These are phyloP conservation scores for Odocoileus hemionus DNA, from an alignment of 2,113 vertebrate species.

Conservation along the genomic window DNA sequence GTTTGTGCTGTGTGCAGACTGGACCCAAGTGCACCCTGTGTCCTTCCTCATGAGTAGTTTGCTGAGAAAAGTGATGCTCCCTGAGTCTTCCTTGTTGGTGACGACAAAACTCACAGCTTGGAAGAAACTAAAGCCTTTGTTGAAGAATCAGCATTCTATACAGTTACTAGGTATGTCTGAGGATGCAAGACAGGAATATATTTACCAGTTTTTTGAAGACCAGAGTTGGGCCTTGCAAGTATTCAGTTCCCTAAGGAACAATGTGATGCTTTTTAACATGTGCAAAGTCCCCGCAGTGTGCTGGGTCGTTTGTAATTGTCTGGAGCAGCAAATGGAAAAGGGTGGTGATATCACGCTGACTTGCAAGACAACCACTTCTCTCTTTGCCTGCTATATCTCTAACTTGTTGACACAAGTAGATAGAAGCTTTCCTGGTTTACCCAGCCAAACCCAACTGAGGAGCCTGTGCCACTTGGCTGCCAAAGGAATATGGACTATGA, in stretches of 20 bases:
- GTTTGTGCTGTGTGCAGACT: constrained; percentile 18
- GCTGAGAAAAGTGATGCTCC: constrained; percentile 65
- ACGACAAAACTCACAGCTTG: constrained; percentile 57
- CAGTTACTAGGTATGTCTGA: constrained; percentile 62
- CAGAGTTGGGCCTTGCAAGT: neutral
- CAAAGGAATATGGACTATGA: constrained; percentile 49
- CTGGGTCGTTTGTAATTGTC: constrained; percentile 35
- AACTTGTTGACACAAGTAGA: neutral
- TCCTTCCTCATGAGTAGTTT: constrained; percentile 71
- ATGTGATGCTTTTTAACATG: constrained; percentile 49
- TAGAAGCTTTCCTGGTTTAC: neutral
- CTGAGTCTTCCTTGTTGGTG: constrained; percentile 63
- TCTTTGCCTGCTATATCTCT: constrained; percentile 67
- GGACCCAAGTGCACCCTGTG: constrained; percentile 41
- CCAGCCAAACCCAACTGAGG: neutral
- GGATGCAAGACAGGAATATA: constrained; percentile 29
- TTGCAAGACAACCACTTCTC: constrained; percentile 35
- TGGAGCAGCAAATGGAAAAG: constrained; percentile 45
- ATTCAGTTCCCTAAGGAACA: constrained; percentile 16
- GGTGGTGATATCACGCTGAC: neutral
- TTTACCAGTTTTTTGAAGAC: constrained; percentile 43
- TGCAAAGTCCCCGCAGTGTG: constrained; percentile 38
- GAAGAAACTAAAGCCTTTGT: constrained; percentile 23
- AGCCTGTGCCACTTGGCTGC: constrained; percentile 58
- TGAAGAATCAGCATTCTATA: neutral